phyloP scores from a whole-genome alignment of 1,140 invertebrate genomes.

The Drosophila neocordata region DNA sequence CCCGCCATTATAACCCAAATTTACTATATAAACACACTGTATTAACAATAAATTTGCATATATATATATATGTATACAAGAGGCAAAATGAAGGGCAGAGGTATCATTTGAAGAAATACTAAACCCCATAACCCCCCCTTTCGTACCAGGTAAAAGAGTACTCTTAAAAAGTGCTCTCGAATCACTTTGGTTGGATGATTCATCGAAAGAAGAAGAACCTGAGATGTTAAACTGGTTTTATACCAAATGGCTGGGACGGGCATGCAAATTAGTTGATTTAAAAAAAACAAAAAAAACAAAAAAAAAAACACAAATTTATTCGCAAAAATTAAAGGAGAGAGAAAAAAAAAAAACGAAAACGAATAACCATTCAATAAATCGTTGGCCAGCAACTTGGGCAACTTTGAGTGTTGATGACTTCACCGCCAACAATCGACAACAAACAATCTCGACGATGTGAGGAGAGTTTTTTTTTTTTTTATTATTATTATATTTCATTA shows the following conservation, averaged over 20 bases:
- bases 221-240: constrained; percentile 67
- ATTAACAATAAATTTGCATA: constrained; percentile 37
- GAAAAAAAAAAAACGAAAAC: background rate
- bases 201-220: constrained; percentile 40
- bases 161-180: constrained; percentile 29
- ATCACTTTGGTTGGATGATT: constrained; percentile 23
- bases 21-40: background rate
- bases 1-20: constrained; percentile 9
- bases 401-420: constrained; percentile 66
- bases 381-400: constrained; percentile 32
- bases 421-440: constrained; percentile 38
- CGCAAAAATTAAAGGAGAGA: constrained; percentile 28
- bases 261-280: constrained; percentile 77
- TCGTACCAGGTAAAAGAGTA: constrained; percentile 28
- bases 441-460: constrained; percentile 34
- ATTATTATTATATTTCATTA: background rate
- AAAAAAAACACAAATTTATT: constrained; percentile 41
- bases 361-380: constrained; percentile 48
- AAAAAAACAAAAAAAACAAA: constrained; percentile 29
- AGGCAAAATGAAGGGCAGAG: constrained; percentile 23
- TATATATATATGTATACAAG: no score
- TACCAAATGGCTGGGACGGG: constrained; percentile 44
- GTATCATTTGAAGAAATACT: constrained; percentile 28
- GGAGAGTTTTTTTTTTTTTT: constrained; percentile 42
- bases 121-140: background rate